Percentiles rank a stretch among this genome's conserved stretches.
phyloP scores from a whole-genome alignment of 2,113 vertebrate genomes.

The Cisticola juncidis region DNA sequence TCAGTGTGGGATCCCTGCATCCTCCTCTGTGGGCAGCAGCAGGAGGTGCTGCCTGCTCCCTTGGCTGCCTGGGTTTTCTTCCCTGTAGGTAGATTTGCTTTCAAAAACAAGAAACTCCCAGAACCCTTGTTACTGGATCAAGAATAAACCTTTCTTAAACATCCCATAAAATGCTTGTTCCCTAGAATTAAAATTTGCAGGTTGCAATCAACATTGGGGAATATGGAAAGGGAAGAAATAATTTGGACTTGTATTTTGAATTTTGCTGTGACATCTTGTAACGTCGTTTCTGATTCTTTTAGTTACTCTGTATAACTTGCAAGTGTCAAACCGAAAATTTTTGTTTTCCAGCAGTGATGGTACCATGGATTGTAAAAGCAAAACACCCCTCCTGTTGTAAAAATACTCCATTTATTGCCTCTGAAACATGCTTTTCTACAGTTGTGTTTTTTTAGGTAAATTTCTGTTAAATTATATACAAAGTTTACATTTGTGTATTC shows the following conservation, averaged over 20 bases:
- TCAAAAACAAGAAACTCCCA: not conserved
- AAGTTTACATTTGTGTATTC: not conserved
- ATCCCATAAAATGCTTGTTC: not conserved
- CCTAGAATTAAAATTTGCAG: not conserved
- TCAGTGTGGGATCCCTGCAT: fast-evolving
- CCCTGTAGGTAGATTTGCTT: not conserved
- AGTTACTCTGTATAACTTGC: not conserved
- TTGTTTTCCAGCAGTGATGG: not conserved
- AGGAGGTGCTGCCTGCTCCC: not conserved
- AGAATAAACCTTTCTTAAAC: not conserved
- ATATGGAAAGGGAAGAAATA: not conserved
- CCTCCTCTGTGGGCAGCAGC: not conserved
- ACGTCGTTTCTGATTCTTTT: not conserved
- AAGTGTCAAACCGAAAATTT: not conserved
- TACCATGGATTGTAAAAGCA: not conserved
- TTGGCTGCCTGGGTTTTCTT: not conserved
- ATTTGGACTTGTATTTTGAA: not conserved
- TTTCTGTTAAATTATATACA: not conserved
- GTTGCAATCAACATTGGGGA: not conserved
- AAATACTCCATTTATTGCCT: not conserved
- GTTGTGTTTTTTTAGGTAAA: not conserved
- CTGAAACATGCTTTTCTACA: not conserved
- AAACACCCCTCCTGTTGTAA: not conserved
- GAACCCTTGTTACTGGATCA: not conserved
- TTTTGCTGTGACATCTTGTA: not conserved